phyloP scores from a whole-genome alignment of 2,113 vertebrate species.

The Clarias batrachus region DNA sequence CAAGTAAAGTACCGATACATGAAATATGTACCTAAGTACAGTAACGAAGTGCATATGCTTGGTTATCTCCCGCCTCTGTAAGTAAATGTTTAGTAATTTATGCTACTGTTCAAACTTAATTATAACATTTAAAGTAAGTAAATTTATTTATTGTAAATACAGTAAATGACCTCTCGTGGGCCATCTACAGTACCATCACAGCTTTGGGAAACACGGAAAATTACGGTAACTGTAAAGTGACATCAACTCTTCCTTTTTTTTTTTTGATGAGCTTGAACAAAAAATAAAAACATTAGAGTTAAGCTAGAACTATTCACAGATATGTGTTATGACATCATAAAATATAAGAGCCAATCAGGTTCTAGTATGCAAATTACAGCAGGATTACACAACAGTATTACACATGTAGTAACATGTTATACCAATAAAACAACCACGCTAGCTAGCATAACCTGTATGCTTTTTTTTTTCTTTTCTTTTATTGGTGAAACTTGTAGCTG shows the following conservation, averaged over 20 bases:
- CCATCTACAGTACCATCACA: too few species aligned
- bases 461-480: too few species aligned
- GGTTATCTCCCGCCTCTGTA: too few species aligned
- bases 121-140: too few species aligned
- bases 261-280: constrained; percentile 23
- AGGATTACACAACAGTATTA: not conserved
- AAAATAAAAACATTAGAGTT: constrained; percentile 37
- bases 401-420: not conserved
- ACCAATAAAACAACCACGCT: not conserved
- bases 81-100: too few species aligned
- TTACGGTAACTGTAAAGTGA: not conserved
- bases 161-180: too few species aligned
- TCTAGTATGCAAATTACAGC: constrained; percentile 1
- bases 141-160: too few species aligned
- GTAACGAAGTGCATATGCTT: too few species aligned
- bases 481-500: not conserved
- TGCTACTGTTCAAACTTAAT: too few species aligned
- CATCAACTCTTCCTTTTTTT: not conserved
- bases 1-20: too few species aligned
- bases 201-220: too few species aligned
- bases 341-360: constrained; percentile 1
- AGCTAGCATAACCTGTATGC: not conserved
- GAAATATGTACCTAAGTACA: too few species aligned
- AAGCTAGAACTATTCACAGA: not conserved
- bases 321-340: not conserved